These are phyloP conservation scores for Plodia interpunctella DNA, from an alignment of 1,140 invertebrate species.

Conservation along the genomic window DNA sequence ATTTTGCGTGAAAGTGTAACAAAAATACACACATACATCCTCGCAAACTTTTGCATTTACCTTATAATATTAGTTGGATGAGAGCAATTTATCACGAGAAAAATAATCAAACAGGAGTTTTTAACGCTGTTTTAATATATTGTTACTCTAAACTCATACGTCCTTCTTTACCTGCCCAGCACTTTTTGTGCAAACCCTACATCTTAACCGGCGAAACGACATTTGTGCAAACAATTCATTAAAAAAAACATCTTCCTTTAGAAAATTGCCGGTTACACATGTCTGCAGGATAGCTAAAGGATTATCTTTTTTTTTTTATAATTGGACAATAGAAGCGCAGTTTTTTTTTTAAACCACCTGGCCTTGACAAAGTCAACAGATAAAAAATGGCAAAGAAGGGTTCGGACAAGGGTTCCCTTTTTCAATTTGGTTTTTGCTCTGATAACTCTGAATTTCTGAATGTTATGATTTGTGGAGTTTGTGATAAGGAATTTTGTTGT, in stretches of 20 bases:
- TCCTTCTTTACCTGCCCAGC: background rate
- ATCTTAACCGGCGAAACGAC: background rate
- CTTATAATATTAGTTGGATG: too few species aligned
- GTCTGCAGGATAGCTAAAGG: conserved; percentile 8
- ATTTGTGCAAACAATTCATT: background rate
- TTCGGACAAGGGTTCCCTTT: conserved; percentile 30
- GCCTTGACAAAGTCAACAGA: conserved; percentile 54
- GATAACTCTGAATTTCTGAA: conserved; percentile 23
- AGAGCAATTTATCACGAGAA: too few species aligned
- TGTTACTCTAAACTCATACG: background rate
- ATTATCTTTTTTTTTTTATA: background rate
- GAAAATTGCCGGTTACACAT: conserved; percentile 8
- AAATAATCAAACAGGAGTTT: too few species aligned
- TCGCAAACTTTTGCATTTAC: too few species aligned
- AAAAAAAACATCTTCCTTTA: background rate
- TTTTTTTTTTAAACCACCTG: conserved; percentile 55
- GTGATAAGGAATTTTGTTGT: conserved; percentile 19
- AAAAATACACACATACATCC: too few species aligned
- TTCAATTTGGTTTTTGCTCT: conserved; percentile 36
- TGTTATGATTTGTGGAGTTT: conserved; percentile 38
- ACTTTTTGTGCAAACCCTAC: conserved; percentile 4
- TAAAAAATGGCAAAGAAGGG: conserved; percentile 37
- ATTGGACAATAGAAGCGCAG: background rate
- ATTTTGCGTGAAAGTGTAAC: too few species aligned
- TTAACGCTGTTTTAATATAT: too few species aligned